phyloP scores from a whole-genome alignment of 2,888 invertebrate genomes.

The Pterostichus madidus region DNA sequence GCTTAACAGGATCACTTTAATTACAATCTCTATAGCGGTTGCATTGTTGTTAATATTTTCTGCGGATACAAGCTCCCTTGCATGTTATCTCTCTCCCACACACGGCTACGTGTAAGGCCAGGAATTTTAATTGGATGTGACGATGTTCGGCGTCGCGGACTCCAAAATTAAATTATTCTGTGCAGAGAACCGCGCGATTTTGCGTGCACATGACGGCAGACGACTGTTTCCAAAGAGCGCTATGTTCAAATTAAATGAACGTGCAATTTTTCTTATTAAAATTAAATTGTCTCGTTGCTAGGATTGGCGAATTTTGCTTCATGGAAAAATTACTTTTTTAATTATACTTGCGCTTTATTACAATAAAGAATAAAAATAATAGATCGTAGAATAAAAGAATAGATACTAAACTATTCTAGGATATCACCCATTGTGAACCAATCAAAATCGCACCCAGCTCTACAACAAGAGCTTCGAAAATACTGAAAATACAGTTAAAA shows the following conservation, averaged over 20 bases:
- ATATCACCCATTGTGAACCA: too few relatives aligned
- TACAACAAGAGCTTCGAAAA: too few relatives aligned
- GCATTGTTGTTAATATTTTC: constrained; percentile 63
- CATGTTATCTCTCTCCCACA: constrained; percentile 17
- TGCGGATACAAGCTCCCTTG: constrained; percentile 37
- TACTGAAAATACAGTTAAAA: too few relatives aligned
- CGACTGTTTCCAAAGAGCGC: constrained; percentile 29
- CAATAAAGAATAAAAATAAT: constrained; percentile 6
- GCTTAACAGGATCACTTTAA: constrained; percentile 59
- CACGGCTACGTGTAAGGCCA: constrained; percentile 41
- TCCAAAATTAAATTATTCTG: constrained; percentile 65
- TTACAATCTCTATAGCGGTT: constrained; percentile 46
- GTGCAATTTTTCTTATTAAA: constrained; percentile 54
- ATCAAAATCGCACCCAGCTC: too few relatives aligned
- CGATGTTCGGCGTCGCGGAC: constrained; percentile 55
- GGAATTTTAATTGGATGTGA: constrained; percentile 66
- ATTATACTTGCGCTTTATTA: constrained; percentile 9
- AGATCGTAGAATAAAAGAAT: too few relatives aligned
- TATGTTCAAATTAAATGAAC: constrained; percentile 50
- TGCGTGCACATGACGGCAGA: constrained; percentile 53
- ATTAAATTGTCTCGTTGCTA: constrained; percentile 22
- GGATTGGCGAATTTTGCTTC: neutral
- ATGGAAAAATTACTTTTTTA: constrained; percentile 16
- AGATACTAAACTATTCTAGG: too few relatives aligned
- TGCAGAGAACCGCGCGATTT: constrained; percentile 58